These are phyloP conservation scores for Armadillidium nasatum DNA, from an alignment of 1,140 invertebrate genomes.

Conservation along the genomic window DNA sequence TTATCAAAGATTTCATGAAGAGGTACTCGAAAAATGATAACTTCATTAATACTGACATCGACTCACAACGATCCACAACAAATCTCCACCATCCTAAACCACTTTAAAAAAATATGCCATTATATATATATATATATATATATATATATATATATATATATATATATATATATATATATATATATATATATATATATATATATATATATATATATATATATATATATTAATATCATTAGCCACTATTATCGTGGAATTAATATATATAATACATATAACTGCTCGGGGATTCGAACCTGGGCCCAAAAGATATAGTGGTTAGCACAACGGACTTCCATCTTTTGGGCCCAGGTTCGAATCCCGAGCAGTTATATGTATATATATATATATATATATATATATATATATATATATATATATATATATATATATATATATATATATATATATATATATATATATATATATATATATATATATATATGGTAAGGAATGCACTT, in stretches of 20 bases:
- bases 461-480: no score
- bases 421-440: no score
- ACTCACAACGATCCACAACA: slow-evolving; percentile 37
- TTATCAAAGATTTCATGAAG: background rate
- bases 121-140: slow-evolving; percentile 14
- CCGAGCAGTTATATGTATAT: no score
- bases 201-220: background rate
- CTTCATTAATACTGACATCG: slow-evolving; percentile 2
- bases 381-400: no score
- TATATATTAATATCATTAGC: background rate
- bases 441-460: no score
- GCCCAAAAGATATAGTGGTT: no score
- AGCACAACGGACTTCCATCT: no score
- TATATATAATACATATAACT: no score
- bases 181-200: background rate
- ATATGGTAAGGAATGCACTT: no score
- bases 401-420: no score
- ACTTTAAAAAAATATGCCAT: slow-evolving; percentile 30
- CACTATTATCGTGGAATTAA: background rate
- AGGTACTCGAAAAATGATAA: background rate
- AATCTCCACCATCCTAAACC: slow-evolving; percentile 42
- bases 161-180: slow-evolving; percentile 7
- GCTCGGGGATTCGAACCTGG: no score
- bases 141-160: slow-evolving; percentile 15
- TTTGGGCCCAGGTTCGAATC: no score